A percentile compares a stretch with the other conserved stretches of the same genome.
phyloP scores from a whole-genome alignment of 2,888 invertebrate genomes.

The Latheticus oryzae region DNA sequence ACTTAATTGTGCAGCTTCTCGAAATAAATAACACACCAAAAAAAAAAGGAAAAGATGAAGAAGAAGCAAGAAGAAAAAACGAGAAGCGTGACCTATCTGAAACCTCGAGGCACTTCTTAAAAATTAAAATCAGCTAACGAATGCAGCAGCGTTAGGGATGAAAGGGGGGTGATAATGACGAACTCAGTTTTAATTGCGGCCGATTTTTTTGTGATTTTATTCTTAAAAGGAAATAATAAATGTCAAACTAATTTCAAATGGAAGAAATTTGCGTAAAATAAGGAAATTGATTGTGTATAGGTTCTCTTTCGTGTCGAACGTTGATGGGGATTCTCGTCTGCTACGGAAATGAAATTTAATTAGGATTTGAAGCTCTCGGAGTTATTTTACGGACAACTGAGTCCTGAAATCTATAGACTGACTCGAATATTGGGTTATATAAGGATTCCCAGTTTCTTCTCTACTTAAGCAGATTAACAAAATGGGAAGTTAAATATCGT shows the following conservation, averaged over 20 bases:
- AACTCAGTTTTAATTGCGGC: conserved; percentile 15
- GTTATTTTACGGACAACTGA: conserved; percentile 52
- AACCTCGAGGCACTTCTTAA: conserved; percentile 25
- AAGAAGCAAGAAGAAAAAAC: too few species aligned
- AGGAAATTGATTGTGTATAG: conserved; percentile 35
- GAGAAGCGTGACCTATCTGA: conserved; percentile 25
- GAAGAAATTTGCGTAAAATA: conserved; percentile 18
- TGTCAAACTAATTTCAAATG: conserved; percentile 15
- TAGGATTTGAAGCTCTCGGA: conserved; percentile 50
- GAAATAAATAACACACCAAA: too few species aligned
- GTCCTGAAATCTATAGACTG: conserved; percentile 43
- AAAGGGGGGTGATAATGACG: conserved; percentile 9
- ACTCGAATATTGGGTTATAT: conserved; percentile 48
- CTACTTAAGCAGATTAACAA: too few species aligned
- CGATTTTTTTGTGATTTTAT: conserved; percentile 8
- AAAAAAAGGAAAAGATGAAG: conserved; percentile 13
- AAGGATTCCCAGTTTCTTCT: too few species aligned
- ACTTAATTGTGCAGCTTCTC: conserved; percentile 19
- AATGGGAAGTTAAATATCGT: too few species aligned
- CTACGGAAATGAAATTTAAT: conserved; percentile 52
- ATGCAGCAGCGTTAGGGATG: not conserved
- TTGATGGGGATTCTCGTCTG: conserved; percentile 34
- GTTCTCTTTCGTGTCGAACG: conserved; percentile 38
- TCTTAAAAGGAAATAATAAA: conserved; percentile 4
- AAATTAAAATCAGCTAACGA: conserved; percentile 27